These are phyloP conservation scores for Xenotilapia flavipinnis DNA, from an alignment of 2,113 vertebrate genomes.

Conservation along the genomic window DNA sequence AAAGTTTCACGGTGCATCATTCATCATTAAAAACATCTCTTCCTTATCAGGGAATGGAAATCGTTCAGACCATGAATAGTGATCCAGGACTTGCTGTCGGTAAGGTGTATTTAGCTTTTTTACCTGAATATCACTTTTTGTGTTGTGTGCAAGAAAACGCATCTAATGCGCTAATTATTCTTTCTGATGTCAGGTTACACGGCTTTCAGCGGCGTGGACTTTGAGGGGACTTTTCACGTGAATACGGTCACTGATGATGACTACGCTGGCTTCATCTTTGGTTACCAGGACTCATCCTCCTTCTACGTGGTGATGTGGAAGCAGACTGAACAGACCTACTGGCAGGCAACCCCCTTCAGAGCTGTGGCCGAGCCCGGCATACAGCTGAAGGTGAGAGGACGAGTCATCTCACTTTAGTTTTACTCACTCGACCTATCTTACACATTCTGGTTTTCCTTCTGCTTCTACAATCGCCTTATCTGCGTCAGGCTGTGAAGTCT, in stretches of 20 bases:
- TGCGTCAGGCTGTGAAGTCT: constrained; percentile 90
- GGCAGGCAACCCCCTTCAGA: constrained; percentile 96
- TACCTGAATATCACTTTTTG: not conserved
- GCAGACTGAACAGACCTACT: constrained; percentile 98
- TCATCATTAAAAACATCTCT: not conserved
- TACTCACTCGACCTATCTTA: not conserved
- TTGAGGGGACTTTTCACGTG: constrained; percentile 97
- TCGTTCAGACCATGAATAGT: constrained; percentile 99
- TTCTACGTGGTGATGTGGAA: constrained; percentile 99
- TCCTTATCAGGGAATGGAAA: constrained; percentile 90
- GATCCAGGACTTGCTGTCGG: constrained; percentile 97
- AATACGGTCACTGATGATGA: constrained; percentile 96
- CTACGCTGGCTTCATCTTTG: constrained; percentile 98
- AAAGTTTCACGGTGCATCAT: not conserved
- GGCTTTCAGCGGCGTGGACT: constrained; percentile 97
- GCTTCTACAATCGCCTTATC: not conserved
- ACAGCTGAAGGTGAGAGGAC: constrained; percentile 86
- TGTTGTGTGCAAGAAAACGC: not conserved
- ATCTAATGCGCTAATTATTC: not conserved
- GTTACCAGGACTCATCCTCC: constrained; percentile 97
- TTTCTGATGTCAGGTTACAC: constrained; percentile 82
- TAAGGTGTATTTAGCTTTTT: constrained; percentile 51
- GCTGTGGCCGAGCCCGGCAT: constrained; percentile 97
- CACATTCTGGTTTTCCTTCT: not conserved
- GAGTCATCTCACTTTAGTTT: not conserved